Evolutionary conservation across 2,888 invertebrate genomes (phyloP).

Genomic region (Ophion slaviceki): DNA sequence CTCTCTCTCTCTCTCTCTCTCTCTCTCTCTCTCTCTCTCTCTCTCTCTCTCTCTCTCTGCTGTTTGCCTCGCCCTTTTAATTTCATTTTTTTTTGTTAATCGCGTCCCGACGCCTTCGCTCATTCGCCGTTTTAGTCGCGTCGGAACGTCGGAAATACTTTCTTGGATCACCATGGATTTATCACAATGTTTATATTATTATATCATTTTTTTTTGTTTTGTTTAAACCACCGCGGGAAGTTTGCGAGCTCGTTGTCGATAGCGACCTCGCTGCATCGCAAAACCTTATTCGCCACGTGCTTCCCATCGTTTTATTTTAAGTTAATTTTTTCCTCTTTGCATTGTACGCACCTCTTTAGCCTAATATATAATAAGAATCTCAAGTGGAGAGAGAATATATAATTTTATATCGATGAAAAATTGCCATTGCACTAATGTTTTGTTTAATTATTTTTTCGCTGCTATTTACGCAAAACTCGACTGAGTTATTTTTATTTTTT

Average conservation of each 20-base stretch:
- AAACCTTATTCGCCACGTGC: constrained; percentile 27
- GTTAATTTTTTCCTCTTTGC: constrained; percentile 27
- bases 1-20: no score
- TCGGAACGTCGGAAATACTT: constrained; percentile 81
- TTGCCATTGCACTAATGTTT: constrained; percentile 59
- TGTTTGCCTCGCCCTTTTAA: constrained; percentile 31
- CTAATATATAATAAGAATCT: constrained; percentile 63
- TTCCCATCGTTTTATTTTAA: constrained; percentile 3
- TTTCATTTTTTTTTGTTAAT: constrained; percentile 57
- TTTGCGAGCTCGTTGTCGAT: constrained; percentile 53
- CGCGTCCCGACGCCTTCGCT: constrained; percentile 55
- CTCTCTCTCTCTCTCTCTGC: constrained; percentile 54
- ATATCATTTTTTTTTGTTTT: constrained; percentile 69
- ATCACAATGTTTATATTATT: constrained; percentile 80
- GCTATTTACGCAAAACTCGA: constrained; percentile 61
- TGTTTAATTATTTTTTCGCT: constrained; percentile 22
- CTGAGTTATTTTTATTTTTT: constrained; percentile 41
- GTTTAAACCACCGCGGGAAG: constrained; percentile 49
- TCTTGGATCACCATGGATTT: constrained; percentile 83
- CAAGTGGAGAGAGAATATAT: constrained; percentile 61
- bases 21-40: constrained; percentile 51
- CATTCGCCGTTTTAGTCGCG: constrained; percentile 61
- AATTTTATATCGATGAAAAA: constrained; percentile 60
- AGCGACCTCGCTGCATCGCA: constrained; percentile 23
- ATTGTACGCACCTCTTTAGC: constrained; percentile 59